A percentile compares a stretch with the other conserved stretches of the same genome.
phyloP scores from a whole-genome alignment of 2,888 invertebrate species.

The Nomada fucata region DNA sequence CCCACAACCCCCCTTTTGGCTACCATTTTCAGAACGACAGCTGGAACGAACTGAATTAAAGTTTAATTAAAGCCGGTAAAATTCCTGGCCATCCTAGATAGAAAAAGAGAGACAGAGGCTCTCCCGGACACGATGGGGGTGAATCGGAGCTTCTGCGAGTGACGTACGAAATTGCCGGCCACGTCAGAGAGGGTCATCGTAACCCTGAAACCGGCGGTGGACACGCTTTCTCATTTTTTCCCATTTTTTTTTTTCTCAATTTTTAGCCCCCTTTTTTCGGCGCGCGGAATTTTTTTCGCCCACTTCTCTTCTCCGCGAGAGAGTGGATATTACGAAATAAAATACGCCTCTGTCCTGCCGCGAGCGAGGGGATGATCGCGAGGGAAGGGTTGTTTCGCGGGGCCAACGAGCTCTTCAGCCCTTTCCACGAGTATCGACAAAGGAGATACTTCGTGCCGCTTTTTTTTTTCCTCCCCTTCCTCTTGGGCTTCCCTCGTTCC shows the following conservation, averaged over 20 bases:
- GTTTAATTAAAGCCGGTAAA: conserved; percentile 73
- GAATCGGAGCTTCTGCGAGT: conserved; percentile 67
- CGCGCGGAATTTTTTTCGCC: neutral
- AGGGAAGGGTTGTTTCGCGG: conserved; percentile 51
- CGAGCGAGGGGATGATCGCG: conserved; percentile 31
- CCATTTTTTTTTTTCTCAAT: conserved; percentile 17
- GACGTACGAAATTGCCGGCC: conserved; percentile 69
- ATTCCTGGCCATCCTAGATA: conserved; percentile 45
- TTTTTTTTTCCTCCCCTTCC: conserved; percentile 41
- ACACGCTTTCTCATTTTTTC: conserved; percentile 34
- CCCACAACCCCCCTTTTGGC: neutral
- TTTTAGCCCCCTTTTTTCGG: neutral
- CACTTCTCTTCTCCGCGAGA: neutral
- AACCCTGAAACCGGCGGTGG: conserved; percentile 40
- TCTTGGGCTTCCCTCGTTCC: conserved; percentile 12
- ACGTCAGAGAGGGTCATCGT: conserved; percentile 46
- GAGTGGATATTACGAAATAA: conserved; percentile 61
- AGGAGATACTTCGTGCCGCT: conserved; percentile 62
- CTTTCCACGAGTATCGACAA: conserved; percentile 62
- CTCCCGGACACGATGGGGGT: conserved; percentile 40
- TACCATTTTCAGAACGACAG: conserved; percentile 53
- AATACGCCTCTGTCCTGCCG: conserved; percentile 60
- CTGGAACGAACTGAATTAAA: conserved; percentile 64
- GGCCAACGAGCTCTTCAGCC: conserved; percentile 44
- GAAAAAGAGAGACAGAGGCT: conserved; percentile 5